phyloP scores from a whole-genome alignment of 2,888 invertebrate genomes.

The Tetanocera ferruginea region DNA sequence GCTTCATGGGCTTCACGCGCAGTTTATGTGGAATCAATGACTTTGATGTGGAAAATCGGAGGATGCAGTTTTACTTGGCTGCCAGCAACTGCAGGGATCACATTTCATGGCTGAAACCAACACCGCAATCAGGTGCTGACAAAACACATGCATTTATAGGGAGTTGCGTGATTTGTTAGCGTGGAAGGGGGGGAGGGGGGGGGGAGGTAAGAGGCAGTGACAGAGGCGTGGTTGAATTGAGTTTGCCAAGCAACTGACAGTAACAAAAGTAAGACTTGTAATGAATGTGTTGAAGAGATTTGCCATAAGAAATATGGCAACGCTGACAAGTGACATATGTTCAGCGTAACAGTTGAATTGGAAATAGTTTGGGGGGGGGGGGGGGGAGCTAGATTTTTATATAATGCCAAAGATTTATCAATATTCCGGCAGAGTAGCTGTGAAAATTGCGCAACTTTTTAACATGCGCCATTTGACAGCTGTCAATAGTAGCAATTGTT shows the following conservation, averaged over 20 bases:
- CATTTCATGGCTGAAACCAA: slow-evolving; percentile 36
- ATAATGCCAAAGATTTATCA: slow-evolving; percentile 30
- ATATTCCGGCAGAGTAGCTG: neutral
- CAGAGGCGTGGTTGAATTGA: neutral
- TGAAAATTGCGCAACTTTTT: slow-evolving; percentile 25
- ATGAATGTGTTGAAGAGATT: slow-evolving; percentile 40
- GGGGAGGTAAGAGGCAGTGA: neutral
- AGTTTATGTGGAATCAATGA: slow-evolving; percentile 16
- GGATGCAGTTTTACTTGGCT: slow-evolving; percentile 39
- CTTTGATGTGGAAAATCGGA: slow-evolving; percentile 36
- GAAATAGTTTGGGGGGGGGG: neutral
- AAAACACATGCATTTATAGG: slow-evolving; percentile 24
- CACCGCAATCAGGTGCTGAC: slow-evolving; percentile 57
- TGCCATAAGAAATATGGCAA: slow-evolving; percentile 55
- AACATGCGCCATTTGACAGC: slow-evolving; percentile 56
- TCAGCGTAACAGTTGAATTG: neutral
- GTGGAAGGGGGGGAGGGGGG: neutral
- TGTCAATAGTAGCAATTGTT: slow-evolving; percentile 60
- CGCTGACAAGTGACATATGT: slow-evolving; percentile 62
- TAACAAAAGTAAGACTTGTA: slow-evolving; percentile 10
- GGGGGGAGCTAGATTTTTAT: slow-evolving; percentile 7
- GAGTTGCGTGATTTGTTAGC: neutral
- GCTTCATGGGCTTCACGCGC: neutral
- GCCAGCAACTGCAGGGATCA: slow-evolving; percentile 55
- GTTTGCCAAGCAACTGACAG: neutral